Evolutionary conservation across 2,888 invertebrate genomes (phyloP), one percentile per base, ranked within the genome.

Genomic region (Caenorhabditis virilis): DNA sequence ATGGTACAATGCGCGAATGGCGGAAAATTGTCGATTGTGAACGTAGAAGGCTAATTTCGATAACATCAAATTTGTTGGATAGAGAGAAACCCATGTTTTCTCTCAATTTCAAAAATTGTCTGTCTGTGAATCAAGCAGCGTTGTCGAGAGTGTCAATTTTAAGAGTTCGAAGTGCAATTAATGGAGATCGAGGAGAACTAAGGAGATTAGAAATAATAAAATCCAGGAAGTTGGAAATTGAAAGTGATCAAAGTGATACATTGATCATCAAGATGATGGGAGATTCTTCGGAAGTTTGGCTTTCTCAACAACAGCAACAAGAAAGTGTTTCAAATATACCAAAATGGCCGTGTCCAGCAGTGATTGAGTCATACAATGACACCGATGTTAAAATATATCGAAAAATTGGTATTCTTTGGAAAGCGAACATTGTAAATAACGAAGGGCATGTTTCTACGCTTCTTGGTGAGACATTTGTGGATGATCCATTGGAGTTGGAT

Each of bases 361-460:
- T 46, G 2, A 42, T 15, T 36, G 7, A 20, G 15, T n/a, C n/a
- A n/a, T n/a, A n/a, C n/a, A n/a, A n/a, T n/a, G n/a, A n/a, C n/a
- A n/a, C n/a, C n/a, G 41, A 38, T 48, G 15, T 13, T 5, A 50
- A 43, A 9, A 49, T 57, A n/a, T 42, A 45, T 1, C 41, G 55
- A n/a, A 53, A 64, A 45, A 56, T 79, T 27, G 70, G 72, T 5
- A 48, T 79, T 7, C 55, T 74, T 7, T 79, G 78, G 79, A 72
- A 71, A 52, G 77, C 78, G 13, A 72, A 55, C 35, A 60, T 79
- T 39, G 75, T 77, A 9, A 69, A 64, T 27, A 68, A 69, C 23
- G 71, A 68, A 25, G 78, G 78, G 58, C 53, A 55, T 35, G 69
- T 71, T 2, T 52, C 58, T 1, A 55, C 71, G 5, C 48, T 71